Evolutionary conservation across 2,113 vertebrate genomes (phyloP).

Genomic region (Jaculus jaculus): DNA sequence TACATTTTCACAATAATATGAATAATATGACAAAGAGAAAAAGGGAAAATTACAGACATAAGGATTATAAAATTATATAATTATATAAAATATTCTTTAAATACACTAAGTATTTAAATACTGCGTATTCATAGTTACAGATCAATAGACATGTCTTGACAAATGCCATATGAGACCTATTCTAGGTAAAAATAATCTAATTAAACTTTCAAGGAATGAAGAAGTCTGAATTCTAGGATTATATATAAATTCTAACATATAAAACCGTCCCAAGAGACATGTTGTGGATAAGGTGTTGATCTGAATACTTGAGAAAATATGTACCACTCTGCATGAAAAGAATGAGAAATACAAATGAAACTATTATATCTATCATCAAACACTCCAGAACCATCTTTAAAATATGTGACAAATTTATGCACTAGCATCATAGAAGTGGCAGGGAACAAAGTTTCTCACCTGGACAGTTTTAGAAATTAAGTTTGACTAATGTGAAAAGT

Average conservation of each 20-base stretch:
- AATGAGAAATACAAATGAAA: neutral
- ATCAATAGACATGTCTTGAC: neutral
- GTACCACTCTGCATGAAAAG: neutral
- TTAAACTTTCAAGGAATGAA: constrained; percentile 36
- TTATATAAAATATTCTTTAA: neutral
- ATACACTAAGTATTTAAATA: neutral
- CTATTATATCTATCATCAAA: neutral
- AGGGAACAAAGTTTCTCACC: neutral
- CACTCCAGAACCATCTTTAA: neutral
- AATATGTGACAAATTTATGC: neutral
- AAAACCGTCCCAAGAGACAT: neutral
- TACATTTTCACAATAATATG: neutral
- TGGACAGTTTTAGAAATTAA: neutral
- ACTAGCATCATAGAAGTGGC: neutral
- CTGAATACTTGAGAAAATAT: neutral
- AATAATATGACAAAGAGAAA: neutral
- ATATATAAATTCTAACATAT: neutral
- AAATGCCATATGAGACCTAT: neutral
- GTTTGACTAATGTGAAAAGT: neutral
- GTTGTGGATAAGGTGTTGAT: neutral
- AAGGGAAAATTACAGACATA: neutral
- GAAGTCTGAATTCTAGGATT: neutral
- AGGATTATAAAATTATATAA: neutral
- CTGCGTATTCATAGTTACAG: neutral
- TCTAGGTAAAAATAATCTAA: neutral